phyloP scores from a whole-genome alignment of 2,888 invertebrate species.

The Zonitis immaculata region DNA sequence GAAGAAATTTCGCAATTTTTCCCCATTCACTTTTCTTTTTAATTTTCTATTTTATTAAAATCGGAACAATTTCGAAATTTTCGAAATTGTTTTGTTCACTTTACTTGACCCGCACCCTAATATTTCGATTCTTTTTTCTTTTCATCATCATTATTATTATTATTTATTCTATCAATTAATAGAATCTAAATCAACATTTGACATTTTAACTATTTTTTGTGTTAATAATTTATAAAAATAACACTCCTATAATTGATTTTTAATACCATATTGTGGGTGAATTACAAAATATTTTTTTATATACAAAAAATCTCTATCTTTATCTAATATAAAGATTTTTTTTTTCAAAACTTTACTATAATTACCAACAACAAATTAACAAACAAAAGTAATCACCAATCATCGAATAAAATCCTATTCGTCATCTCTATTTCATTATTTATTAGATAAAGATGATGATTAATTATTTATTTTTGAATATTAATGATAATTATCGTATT shows the following conservation, averaged over 20 bases:
- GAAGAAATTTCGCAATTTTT: not conserved
- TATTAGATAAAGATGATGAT: not conserved
- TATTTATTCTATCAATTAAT: not conserved
- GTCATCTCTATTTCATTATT: not conserved
- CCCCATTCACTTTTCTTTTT: not conserved
- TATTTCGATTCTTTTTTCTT: not conserved
- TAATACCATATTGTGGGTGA: constrained; percentile 1
- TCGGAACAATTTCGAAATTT: not conserved
- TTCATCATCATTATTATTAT: not conserved
- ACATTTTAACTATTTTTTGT: not conserved
- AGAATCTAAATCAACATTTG: not conserved
- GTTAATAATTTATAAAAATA: not conserved
- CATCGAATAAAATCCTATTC: constrained; percentile 24
- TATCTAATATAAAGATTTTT: too few relatives aligned
- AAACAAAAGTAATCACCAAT: constrained; percentile 30
- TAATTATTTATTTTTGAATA: not conserved
- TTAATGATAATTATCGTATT: not conserved
- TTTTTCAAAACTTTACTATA: not conserved
- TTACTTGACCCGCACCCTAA: not conserved
- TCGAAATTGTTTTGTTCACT: constrained; percentile 1
- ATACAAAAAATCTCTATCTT: too few relatives aligned
- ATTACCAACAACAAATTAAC: too few relatives aligned
- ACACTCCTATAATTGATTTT: not conserved
- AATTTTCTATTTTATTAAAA: not conserved
- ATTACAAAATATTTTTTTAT: not conserved